Percentiles rank a stretch among this genome's conserved stretches.
Conservation (phyloP, 2,888 invertebrate genomes). For the Metellina segmentata region DNA sequence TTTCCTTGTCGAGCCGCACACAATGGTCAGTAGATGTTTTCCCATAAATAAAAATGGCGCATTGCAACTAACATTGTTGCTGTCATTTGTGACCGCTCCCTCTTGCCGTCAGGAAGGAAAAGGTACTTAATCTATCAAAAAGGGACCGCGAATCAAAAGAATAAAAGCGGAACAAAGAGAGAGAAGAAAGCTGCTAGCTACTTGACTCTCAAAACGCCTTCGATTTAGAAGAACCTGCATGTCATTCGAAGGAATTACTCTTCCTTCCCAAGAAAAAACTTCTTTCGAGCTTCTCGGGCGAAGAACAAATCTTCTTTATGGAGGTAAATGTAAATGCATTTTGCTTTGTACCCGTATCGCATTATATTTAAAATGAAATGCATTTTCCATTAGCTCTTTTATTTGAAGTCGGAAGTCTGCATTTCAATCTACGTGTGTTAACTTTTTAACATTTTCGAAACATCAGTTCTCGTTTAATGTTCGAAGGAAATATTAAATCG, state of each 20-base stretch:
- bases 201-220: constrained; percentile 18
- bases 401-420: not conserved
- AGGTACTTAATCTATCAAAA: constrained; percentile 29
- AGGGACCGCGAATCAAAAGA: constrained; percentile 16
- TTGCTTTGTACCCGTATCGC: not conserved
- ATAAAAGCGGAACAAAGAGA: not conserved
- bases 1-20: too few relatives aligned
- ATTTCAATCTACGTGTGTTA: not conserved
- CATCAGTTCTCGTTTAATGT: too few relatives aligned
- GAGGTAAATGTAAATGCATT: not conserved
- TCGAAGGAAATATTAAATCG: too few relatives aligned
- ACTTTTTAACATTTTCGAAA: too few relatives aligned
- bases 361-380: not conserved
- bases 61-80: not conserved
- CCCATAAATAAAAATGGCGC: too few relatives aligned
- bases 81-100: constrained; percentile 3
- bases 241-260: constrained; percentile 1
- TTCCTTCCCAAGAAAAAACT: not conserved
- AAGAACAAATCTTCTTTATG: not conserved
- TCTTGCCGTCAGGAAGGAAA: not conserved
- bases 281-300: not conserved
- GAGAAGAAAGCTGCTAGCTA: not conserved
- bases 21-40: too few relatives aligned
- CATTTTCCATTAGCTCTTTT: not conserved
- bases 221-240: not conserved